Evolutionary conservation across 1,140 invertebrate genomes (phyloP).

Genomic region (Cherax destructor): DNA sequence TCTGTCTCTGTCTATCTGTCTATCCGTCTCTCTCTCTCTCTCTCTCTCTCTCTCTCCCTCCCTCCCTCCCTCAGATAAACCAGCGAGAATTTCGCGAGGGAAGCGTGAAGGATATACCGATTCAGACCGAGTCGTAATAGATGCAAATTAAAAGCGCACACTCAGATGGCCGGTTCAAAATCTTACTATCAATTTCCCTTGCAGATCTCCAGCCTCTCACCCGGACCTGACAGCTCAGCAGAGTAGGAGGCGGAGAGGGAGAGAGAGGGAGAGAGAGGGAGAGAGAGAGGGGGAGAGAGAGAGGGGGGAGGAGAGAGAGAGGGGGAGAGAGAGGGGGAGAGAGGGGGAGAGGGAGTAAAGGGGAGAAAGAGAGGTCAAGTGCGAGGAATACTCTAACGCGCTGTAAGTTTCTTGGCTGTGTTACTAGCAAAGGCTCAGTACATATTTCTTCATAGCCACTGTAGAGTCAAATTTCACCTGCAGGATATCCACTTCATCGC

Average conservation of each 20-base stretch:
- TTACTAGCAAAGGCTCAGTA: too few species aligned
- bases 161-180: slow-evolving; percentile 36
- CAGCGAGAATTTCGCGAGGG: not conserved
- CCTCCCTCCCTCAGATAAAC: not conserved
- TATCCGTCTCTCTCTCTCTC: too few species aligned
- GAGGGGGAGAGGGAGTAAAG: too few species aligned
- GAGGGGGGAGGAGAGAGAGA: not conserved
- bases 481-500: too few species aligned
- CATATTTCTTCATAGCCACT: too few species aligned
- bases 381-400: too few species aligned
- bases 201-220: slow-evolving; percentile 27
- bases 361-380: too few species aligned
- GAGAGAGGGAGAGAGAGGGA: not conserved
- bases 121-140: slow-evolving; percentile 8
- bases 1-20: too few species aligned
- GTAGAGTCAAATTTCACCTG: too few species aligned
- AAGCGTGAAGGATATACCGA: not conserved
- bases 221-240: not conserved
- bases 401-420: too few species aligned
- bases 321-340: too few species aligned
- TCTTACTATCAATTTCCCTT: slow-evolving; percentile 51
- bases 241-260: not conserved
- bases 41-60: not conserved
- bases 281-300: not conserved
- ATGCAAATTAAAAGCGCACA: slow-evolving; percentile 49